Evolutionary conservation across 2,797 vertebrate genomes (phyloP), one percentile per base, ranked within the genome.

Genomic region (Chrosomus eos): DNA sequence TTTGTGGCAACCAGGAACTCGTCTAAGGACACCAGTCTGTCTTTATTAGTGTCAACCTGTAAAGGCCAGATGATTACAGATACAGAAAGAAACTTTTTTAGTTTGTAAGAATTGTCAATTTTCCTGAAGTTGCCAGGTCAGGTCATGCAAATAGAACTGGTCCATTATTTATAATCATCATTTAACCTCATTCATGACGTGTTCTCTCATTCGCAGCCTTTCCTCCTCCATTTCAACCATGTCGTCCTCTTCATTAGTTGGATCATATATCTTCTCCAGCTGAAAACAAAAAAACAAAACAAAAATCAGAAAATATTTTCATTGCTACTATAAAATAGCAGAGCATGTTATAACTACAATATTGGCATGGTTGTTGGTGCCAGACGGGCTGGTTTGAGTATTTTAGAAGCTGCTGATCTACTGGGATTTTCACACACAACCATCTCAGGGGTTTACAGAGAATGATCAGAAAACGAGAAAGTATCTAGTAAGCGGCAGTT

Each of bases 201-300:
- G 98, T 79, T 99, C 98, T 86, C 98, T 96, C 98, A 99, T 99
- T 74, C 98, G 95, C 60, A 99, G 93, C 84, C 97, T 94, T 93
- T 99, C 98, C 90, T 99, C 98, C 90, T 99, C 98, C 98, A 99
- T 99, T 94, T 99, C 98, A 89, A 99, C 91, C 98, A 99, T 99
- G 89, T 99, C 98, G 72, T 99, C 98, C 85, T 99, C 98, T 93
- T 97, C 97, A 67, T 99, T 99, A 89, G 96, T 96, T 40, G 98
- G 97, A 87, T 99, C 97, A 40, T 99, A 99, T 55, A 98, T 97
- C 92, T 99, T 99, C 91, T 98, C 98, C 87, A 99, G 92, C 98
- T 99, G 85, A 82, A 90, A 19, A 71, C 23, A 88, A 11, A 81
- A 81, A 13, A 21, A n/a, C 23, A 3, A 51, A 38, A 45, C 0